These are phyloP conservation scores for Oscheius sp. DNA, from an alignment of 2,888 invertebrate genomes.

Conservation along the genomic window DNA sequence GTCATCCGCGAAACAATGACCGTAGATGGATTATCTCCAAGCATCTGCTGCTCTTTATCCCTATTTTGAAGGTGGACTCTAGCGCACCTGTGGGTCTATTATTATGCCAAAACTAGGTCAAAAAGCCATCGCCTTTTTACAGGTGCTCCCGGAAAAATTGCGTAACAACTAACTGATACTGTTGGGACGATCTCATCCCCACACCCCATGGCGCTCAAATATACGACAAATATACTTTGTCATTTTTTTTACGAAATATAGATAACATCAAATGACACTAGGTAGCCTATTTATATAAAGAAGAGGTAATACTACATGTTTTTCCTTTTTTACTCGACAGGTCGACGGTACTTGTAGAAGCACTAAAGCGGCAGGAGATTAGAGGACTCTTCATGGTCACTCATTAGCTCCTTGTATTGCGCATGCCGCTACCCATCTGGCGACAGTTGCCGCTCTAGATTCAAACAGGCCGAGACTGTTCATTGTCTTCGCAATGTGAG, in stretches of 20 bases:
- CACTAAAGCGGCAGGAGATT: conserved; percentile 5
- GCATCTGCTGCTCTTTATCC: conserved; percentile 17
- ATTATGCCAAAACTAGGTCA: conserved; percentile 20
- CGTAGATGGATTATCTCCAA: background rate
- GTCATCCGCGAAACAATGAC: conserved; percentile 10
- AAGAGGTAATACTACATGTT: too few species aligned
- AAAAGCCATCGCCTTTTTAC: background rate
- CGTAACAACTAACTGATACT: conserved; percentile 9
- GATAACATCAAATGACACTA: too few species aligned
- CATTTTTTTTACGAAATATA: too few species aligned
- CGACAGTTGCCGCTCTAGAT: conserved; percentile 23
- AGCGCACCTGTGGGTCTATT: conserved; percentile 19
- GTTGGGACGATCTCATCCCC: background rate
- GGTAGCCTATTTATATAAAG: too few species aligned
- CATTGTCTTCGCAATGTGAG: conserved; percentile 14
- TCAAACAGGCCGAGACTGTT: conserved; percentile 19
- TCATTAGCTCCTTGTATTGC: conserved; percentile 26
- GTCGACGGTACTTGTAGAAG: conserved; percentile 3
- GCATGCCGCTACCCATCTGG: conserved; percentile 32
- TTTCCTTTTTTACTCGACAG: background rate
- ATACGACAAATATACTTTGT: too few species aligned
- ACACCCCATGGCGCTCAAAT: too few species aligned
- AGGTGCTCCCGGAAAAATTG: conserved; percentile 15
- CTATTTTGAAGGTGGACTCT: background rate
- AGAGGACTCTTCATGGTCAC: background rate